Percentiles rank a stretch among this genome's conserved stretches.
phyloP scores from a whole-genome alignment of 2,888 invertebrate genomes.

The Spatulosminthurus flaviceps region DNA sequence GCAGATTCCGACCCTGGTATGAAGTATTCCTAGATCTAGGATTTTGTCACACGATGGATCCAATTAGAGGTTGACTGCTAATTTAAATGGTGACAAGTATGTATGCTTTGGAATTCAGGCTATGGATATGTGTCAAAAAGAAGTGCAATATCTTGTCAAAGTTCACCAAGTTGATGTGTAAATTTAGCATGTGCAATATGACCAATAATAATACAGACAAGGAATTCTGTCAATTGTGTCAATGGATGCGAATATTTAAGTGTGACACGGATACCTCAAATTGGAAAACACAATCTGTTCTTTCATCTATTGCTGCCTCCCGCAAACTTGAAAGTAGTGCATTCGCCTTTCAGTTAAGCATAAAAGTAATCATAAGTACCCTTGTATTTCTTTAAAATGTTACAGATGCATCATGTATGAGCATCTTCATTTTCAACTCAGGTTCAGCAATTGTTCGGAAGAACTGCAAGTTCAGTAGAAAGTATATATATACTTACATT shows the following conservation, averaged over 20 bases:
- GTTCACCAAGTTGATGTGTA: neutral
- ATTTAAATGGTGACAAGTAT: too few relatives aligned
- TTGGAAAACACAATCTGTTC: neutral
- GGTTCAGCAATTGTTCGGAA: neutral
- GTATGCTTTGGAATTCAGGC: too few relatives aligned
- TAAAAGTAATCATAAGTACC: neutral
- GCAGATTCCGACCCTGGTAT: too few relatives aligned
- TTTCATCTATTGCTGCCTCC: too few relatives aligned
- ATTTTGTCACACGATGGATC: too few relatives aligned
- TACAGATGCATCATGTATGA: slow-evolving; percentile 4
- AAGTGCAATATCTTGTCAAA: neutral
- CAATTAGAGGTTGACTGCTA: too few relatives aligned
- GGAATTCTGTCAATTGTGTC: slow-evolving; percentile 24
- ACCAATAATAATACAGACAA: neutral
- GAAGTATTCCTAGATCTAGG: too few relatives aligned
- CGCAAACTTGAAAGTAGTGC: too few relatives aligned
- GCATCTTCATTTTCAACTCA: neutral
- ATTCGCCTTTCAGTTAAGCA: neutral
- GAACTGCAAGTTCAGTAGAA: neutral
- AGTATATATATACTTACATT: neutral
- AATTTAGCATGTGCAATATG: neutral
- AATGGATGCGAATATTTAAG: slow-evolving; percentile 22
- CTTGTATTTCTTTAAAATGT: neutral
- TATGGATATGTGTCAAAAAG: too few relatives aligned
- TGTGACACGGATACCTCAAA: slow-evolving; percentile 37